A percentile compares a stretch with the other conserved stretches of the same genome.
Conservation (phyloP, 2,888 invertebrate genomes). For the Oasisia sp. region DNA sequence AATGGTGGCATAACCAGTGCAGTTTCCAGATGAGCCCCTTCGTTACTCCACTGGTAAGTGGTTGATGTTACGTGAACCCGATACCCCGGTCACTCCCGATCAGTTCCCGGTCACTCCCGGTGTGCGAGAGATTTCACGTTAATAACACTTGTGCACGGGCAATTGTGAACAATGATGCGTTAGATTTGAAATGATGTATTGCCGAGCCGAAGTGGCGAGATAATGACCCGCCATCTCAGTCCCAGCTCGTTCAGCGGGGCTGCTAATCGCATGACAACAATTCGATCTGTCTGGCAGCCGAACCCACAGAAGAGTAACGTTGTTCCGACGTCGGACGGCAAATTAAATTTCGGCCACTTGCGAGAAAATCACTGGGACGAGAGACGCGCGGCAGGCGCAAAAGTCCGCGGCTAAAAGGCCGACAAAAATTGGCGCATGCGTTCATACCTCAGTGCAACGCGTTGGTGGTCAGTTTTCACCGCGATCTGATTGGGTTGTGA, state of each 20-base stretch:
- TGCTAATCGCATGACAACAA: background rate
- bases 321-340: background rate
- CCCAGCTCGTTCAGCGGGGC: background rate
- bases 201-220: background rate
- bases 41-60: no score
- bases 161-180: constrained; percentile 1
- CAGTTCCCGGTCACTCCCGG: no score
- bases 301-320: background rate
- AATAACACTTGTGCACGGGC: background rate
- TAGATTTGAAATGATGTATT: background rate
- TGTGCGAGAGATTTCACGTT: background rate
- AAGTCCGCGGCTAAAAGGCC: background rate
- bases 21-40: no score
- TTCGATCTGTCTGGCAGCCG: background rate
- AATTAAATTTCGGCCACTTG: background rate
- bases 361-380: background rate
- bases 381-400: background rate
- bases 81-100: no score
- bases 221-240: background rate
- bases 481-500: constrained; percentile 13
- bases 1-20: no score
- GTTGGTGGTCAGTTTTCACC: constrained; percentile 2
- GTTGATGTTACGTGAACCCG: no score
- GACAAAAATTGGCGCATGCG: background rate
- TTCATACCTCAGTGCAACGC: background rate